Evolutionary conservation across 2,888 invertebrate species (phyloP), one percentile per base, ranked within the genome.

Genomic region (Lamellibrachia columna): DNA sequence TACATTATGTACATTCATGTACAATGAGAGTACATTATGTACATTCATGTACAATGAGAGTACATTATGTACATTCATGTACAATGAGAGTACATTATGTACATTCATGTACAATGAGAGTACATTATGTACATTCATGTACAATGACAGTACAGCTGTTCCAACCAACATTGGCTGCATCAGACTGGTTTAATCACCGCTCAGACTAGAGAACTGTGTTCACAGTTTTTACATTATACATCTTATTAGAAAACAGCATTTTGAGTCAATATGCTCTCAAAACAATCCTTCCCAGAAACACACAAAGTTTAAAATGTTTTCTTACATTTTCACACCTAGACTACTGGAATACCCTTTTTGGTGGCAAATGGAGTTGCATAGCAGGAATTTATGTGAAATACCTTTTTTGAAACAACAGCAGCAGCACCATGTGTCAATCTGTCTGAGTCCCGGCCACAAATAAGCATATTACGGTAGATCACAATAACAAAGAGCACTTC

Each of bases 341-440:
- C 75, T 75, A 75, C 75, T 75, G 75, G 75, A 75, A 75, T 75
- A 75, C 75, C 75, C 75, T 75, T 75, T 75, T 75, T 75, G 75
- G 75, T 75, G 75, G 75, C 75, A 75, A 75, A 75, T 75, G 75
- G 75, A 75, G 75, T 75, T 75, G 75, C 75, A 75, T 75, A 75
- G 75, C 75, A 75, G 75, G n/a, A 75, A 75, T 75, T 75, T 75
- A 75, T n/a, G 22, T 75, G 75, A 75, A 75, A 75, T 75, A 75
- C 75, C 75, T 75, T 75, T 75, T 22, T 22, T n/a, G 22, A 75
- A 75, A n/a, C 75, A 75, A n/a, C 22, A 75, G n/a, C 75, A 75
- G 75, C 22, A 4, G 75, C 22, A 22, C 22, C 75, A 11, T 75
- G 3, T 75, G 22, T 75, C 75, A 6, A 75, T 15, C 40, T 40